These are phyloP conservation scores for Drosophila planitibia DNA, from an alignment of 2,888 invertebrate genomes.

Conservation along the genomic window DNA sequence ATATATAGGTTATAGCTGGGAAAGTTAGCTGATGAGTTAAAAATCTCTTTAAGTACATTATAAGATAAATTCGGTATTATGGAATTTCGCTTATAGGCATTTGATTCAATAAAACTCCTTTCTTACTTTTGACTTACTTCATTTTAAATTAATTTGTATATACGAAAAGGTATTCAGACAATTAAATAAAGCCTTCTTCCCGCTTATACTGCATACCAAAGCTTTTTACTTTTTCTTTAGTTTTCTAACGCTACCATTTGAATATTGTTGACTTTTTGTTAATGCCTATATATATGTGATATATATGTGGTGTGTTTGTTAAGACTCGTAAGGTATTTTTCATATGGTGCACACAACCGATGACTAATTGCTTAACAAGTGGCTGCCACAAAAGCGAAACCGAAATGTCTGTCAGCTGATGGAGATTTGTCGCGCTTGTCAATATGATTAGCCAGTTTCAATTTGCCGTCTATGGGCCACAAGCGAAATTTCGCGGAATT, in stretches of 20 bases:
- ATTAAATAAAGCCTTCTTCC: neutral
- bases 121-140: neutral
- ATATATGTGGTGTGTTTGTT: neutral
- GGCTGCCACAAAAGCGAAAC: slow-evolving; percentile 33
- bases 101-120: neutral
- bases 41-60: neutral
- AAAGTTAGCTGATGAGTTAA: neutral
- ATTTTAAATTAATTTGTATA: neutral
- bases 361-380: slow-evolving; percentile 62
- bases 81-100: too few relatives aligned
- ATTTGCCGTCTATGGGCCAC: slow-evolving; percentile 27
- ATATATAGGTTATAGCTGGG: too few relatives aligned
- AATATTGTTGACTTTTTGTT: neutral
- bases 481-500: slow-evolving; percentile 50
- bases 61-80: too few relatives aligned
- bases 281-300: neutral
- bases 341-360: slow-evolving; percentile 4
- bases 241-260: neutral
- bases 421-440: slow-evolving; percentile 66
- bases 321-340: neutral
- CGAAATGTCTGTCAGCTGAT: slow-evolving; percentile 43
- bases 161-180: neutral
- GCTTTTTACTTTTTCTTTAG: neutral
- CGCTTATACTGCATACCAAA: neutral
- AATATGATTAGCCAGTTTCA: slow-evolving; percentile 56